These are phyloP conservation scores for Cardiocondyla obscurior DNA, from an alignment of 1,140 invertebrate species.

Conservation along the genomic window DNA sequence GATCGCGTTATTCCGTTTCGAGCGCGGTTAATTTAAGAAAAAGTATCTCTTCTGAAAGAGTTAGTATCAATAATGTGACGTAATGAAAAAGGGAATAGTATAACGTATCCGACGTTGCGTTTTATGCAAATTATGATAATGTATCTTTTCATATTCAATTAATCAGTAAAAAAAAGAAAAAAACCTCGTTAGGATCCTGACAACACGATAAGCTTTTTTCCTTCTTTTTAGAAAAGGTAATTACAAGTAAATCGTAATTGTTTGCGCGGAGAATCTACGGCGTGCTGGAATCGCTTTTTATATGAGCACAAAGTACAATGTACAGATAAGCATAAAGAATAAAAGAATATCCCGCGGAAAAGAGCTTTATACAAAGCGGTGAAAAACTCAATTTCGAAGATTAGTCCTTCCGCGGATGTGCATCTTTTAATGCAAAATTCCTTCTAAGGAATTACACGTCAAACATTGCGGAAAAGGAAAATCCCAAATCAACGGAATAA, in stretches of 20 bases:
- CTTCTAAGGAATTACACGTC: slow-evolving; percentile 16
- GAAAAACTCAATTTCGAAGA: slow-evolving; percentile 46
- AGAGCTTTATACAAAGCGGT: neutral
- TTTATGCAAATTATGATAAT: neutral
- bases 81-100: no score
- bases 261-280: slow-evolving; percentile 2
- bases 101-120: neutral
- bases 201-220: neutral
- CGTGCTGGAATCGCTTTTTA: neutral
- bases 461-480: neutral
- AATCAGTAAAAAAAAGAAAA: neutral
- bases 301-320: slow-evolving; percentile 7
- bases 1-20: neutral
- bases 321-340: neutral
- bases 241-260: slow-evolving; percentile 16
- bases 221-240: neutral
- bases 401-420: slow-evolving; percentile 13
- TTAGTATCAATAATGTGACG: neutral
- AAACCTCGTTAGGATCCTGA: neutral
- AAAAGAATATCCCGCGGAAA: slow-evolving; percentile 11
- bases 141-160: neutral
- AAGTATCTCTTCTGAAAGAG: neutral
- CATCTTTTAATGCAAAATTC: slow-evolving; percentile 30
- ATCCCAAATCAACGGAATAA: neutral
- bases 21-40: neutral